phyloP scores from a whole-genome alignment of 2,797 vertebrate species.

The Danionella dracula region DNA sequence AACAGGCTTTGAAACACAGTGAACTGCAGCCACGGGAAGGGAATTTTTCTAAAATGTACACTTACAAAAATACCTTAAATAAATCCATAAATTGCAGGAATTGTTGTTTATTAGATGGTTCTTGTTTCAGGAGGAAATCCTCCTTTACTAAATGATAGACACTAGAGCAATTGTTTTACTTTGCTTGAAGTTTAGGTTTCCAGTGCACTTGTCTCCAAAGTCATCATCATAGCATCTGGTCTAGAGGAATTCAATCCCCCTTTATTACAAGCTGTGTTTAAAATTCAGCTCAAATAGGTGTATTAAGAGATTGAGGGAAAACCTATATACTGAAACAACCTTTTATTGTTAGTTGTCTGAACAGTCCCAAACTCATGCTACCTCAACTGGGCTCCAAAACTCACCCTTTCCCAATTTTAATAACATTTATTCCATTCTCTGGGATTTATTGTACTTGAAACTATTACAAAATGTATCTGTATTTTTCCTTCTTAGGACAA shows the following conservation, averaged over 20 bases:
- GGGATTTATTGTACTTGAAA: constrained; percentile 47
- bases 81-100: not conserved
- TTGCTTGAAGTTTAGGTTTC: not conserved
- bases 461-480: constrained; percentile 60
- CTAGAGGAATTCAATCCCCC: constrained; percentile 16
- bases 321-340: not conserved
- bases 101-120: not conserved
- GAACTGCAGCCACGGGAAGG: constrained; percentile 35
- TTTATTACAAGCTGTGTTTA: constrained; percentile 38
- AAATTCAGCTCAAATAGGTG: constrained; percentile 35
- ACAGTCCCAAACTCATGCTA: constrained; percentile 2
- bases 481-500: constrained; percentile 58
- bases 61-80: constrained; percentile 37
- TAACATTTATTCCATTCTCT: constrained; percentile 49
- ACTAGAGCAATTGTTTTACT: too few relatives aligned
- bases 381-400: not conserved
- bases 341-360: constrained; percentile 4
- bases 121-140: constrained; percentile 10
- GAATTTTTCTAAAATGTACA: constrained; percentile 43
- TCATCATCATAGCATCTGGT: constrained; percentile 33
- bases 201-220: constrained; percentile 3
- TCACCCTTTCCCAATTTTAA: constrained; percentile 30
- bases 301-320: not conserved
- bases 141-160: not conserved
- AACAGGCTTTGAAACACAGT: constrained; percentile 43